These are phyloP conservation scores for Caenorhabditis sp. DNA, from an alignment of 2,888 invertebrate species.

Conservation along the genomic window DNA sequence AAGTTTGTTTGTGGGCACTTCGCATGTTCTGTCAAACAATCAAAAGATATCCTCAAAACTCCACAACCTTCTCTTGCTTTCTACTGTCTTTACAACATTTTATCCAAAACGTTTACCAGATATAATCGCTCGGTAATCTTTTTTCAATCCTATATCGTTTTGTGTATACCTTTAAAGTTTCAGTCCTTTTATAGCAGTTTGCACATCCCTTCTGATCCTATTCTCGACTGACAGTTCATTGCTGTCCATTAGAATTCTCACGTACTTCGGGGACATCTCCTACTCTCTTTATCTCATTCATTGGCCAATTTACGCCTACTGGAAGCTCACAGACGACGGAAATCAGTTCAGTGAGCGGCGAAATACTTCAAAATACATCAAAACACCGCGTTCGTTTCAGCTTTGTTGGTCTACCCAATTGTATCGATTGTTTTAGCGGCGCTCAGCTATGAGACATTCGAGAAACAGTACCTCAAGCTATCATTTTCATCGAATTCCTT, in stretches of 20 bases:
- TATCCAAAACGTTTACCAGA: too few species aligned
- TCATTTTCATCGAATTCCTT: conserved; percentile 3
- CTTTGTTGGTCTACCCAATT: not conserved
- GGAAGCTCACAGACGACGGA: conserved; percentile 33
- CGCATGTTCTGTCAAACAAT: too few species aligned
- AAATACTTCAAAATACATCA: not conserved
- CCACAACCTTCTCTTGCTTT: too few species aligned
- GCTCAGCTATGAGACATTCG: conserved; percentile 19
- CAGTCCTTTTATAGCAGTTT: too few species aligned
- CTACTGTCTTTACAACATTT: too few species aligned
- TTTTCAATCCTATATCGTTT: too few species aligned
- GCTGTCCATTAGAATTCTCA: conserved; percentile 12
- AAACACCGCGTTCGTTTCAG: conserved; percentile 7
- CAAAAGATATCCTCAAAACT: too few species aligned
- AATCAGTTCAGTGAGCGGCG: conserved; percentile 5
- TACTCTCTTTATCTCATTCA: conserved; percentile 45
- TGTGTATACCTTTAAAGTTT: too few species aligned
- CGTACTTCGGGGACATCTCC: conserved; percentile 49
- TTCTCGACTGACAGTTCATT: conserved; percentile 22
- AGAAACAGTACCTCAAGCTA: conserved; percentile 40
- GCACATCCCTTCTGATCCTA: conserved; percentile 13
- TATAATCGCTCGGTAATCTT: too few species aligned
- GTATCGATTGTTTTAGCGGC: conserved; percentile 11
- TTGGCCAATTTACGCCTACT: conserved; percentile 51
- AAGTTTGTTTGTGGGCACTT: too few species aligned